These are phyloP conservation scores for Montipora efflorescens DNA, from an alignment of 64 coral and sea anemone species.

Conservation along the genomic window DNA sequence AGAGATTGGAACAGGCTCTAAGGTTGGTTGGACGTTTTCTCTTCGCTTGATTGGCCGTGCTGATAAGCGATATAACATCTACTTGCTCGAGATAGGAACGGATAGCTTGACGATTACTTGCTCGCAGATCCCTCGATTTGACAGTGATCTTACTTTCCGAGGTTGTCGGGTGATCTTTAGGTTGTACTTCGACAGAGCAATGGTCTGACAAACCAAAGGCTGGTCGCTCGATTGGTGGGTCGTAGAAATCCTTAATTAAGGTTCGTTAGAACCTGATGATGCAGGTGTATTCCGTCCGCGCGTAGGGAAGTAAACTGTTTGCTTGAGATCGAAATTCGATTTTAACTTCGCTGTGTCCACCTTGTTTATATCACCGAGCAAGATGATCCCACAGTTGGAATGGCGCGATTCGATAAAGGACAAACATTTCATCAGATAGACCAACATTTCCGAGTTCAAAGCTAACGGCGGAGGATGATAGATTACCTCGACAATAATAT, in stretches of 20 bases:
- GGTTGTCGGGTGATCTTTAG: neutral
- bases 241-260: neutral
- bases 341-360: conserved; percentile 26
- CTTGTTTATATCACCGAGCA: conserved; percentile 31
- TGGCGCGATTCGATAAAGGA: conserved; percentile 28
- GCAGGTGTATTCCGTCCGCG: neutral
- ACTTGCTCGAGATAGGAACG: conserved; percentile 53
- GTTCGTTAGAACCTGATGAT: too few species aligned
- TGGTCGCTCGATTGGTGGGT: neutral
- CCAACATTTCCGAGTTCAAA: conserved; percentile 28
- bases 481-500: conserved; percentile 15
- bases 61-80: conserved; percentile 6
- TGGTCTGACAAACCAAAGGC: neutral
- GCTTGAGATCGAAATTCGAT: conserved; percentile 53
- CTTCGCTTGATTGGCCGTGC: too few species aligned
- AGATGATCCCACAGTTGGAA: conserved; percentile 28
- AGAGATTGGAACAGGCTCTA: too few species aligned
- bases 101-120: conserved; percentile 23
- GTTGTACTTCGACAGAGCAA: conserved; percentile 17
- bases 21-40: too few species aligned
- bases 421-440: conserved; percentile 30
- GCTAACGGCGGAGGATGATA: neutral
- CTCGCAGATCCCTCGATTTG: conserved; percentile 21
- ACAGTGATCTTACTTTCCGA: conserved; percentile 7
- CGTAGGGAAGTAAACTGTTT: conserved; percentile 31